A percentile compares a stretch with the other conserved stretches of the same genome.
These are phyloP conservation scores for Drosophila lacicola DNA, from an alignment of 2,888 invertebrate species.

Conservation along the genomic window DNA sequence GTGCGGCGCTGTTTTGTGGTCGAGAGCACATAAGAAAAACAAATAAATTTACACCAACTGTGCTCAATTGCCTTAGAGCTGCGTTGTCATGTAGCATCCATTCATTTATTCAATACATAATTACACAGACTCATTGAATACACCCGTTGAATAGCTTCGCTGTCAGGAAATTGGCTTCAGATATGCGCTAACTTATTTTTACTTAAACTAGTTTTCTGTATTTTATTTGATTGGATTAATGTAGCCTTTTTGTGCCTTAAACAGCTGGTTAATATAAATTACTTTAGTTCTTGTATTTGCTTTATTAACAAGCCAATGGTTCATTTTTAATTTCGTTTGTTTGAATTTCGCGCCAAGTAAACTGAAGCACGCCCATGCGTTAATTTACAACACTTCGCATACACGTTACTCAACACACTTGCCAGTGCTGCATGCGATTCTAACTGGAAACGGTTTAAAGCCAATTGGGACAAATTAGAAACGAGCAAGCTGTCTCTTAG, in stretches of 20 bases:
- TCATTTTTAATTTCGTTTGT: not conserved
- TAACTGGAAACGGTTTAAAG: not conserved
- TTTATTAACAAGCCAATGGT: not conserved
- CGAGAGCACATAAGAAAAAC: conserved; percentile 8
- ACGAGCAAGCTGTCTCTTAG: rapidly evolving
- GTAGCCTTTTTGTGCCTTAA: too few species aligned
- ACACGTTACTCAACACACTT: conserved; percentile 29
- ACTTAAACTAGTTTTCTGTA: not conserved
- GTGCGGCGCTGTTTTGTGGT: not conserved
- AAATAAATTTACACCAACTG: conserved; percentile 14
- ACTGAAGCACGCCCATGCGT: not conserved
- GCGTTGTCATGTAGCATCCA: conserved; percentile 31
- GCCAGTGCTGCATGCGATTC: conserved; percentile 27
- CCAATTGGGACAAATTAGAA: not conserved
- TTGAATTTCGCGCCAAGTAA: conserved; percentile 29
- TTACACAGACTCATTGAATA: conserved; percentile 14
- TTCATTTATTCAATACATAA: conserved; percentile 53
- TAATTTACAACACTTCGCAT: conserved; percentile 20
- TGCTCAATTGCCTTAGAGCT: conserved; percentile 39
- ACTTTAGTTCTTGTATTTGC: too few species aligned
- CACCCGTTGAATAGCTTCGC: not conserved
- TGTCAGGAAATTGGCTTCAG: too few species aligned
- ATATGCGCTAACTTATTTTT: too few species aligned
- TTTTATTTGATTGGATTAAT: not conserved
- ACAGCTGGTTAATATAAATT: too few species aligned